Evolutionary conservation across 2,888 invertebrate genomes (phyloP).

Genomic region (Rosalia funebris): DNA sequence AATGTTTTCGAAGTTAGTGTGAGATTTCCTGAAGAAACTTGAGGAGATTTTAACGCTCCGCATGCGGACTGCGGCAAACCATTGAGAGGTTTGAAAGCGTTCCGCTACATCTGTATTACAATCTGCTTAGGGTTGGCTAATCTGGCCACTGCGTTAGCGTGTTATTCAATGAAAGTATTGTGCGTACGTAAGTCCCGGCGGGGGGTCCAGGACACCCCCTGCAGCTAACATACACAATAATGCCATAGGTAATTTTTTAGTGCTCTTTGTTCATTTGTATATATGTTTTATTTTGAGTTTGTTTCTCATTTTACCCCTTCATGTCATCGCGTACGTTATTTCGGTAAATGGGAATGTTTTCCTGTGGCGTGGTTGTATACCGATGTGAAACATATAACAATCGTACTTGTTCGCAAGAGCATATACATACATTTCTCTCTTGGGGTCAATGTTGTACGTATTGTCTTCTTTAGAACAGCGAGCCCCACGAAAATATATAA

Average conservation of each 20-base stretch:
- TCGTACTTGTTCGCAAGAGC: no score
- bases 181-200: conserved; percentile 49
- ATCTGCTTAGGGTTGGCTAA: conserved; percentile 54
- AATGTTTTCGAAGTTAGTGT: conserved; percentile 30
- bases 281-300: conserved; percentile 50
- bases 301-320: conserved; percentile 47
- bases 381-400: conserved; percentile 3
- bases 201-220: conserved; percentile 55
- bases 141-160: conserved; percentile 41
- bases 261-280: conserved; percentile 52
- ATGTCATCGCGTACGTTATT: conserved; percentile 31
- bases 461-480: no score
- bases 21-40: conserved; percentile 45
- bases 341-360: conserved; percentile 22
- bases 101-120: conserved; percentile 57
- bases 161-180: conserved; percentile 52
- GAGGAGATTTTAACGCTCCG: conserved; percentile 46
- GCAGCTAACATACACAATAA: conserved; percentile 54
- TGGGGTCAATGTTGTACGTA: no score
- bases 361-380: conserved; percentile 20
- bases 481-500: no score
- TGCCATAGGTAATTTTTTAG: conserved; percentile 52
- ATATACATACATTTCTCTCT: no score
- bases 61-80: conserved; percentile 44
- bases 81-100: conserved; percentile 50